A percentile compares a stretch with the other conserved stretches of the same genome.
Conservation (phyloP, 2,888 invertebrate genomes). For the Acrobasis consociella region DNA sequence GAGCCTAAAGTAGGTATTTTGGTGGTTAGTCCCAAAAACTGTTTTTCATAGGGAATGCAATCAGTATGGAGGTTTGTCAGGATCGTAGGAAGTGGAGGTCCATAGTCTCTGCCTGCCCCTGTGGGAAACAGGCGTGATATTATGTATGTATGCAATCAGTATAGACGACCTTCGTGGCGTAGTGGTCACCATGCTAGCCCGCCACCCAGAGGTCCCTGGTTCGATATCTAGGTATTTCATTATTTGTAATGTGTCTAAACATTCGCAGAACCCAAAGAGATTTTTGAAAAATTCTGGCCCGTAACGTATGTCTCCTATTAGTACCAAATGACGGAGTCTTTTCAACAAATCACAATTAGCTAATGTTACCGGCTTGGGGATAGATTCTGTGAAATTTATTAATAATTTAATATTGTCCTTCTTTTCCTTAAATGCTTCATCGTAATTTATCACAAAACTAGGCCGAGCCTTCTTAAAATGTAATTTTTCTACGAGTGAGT, state of each 20-base stretch:
- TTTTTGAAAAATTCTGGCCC: background rate
- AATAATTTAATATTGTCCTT: background rate
- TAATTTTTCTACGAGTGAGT: background rate
- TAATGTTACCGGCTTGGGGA: background rate
- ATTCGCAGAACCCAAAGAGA: background rate
- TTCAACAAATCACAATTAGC: background rate
- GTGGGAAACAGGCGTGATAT: no score
- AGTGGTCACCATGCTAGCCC: no score
- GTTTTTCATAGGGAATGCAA: no score
- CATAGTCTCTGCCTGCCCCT: no score
- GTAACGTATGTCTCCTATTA: background rate
- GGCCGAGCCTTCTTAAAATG: slow-evolving; percentile 5
- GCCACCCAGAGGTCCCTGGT: no score
- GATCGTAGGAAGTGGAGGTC: no score
- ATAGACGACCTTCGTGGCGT: no score
- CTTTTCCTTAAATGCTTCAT: background rate
- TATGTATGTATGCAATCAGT: no score
- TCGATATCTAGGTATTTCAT: background rate
- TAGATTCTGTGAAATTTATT: background rate
- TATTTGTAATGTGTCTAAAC: background rate
- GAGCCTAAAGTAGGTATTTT: no score
- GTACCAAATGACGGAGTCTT: background rate
- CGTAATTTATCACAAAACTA: slow-evolving; percentile 3
- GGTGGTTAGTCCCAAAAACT: no score
- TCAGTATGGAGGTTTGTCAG: no score